These are phyloP conservation scores for Liasis olivaceus DNA, from an alignment of 2,797 vertebrate genomes.

Conservation along the genomic window DNA sequence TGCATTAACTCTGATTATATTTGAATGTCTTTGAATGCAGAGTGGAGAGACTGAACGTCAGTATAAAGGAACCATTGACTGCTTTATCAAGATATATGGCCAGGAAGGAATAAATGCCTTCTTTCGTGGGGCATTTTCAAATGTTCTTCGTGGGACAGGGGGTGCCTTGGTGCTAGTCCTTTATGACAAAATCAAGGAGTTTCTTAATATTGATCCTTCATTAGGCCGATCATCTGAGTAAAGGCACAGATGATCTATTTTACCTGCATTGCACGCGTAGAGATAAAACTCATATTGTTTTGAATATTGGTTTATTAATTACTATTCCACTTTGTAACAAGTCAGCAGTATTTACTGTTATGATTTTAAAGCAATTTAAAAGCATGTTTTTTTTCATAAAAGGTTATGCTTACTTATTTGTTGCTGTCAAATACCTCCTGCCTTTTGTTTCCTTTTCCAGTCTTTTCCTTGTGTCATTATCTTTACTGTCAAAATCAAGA, in stretches of 20 bases:
- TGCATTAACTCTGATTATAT: not conserved
- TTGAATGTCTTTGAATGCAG: conserved; percentile 37
- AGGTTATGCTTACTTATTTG: not conserved
- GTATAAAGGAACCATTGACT: conserved; percentile 60
- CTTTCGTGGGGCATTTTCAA: conserved; percentile 64
- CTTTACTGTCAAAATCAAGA: not conserved
- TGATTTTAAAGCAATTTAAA: not conserved
- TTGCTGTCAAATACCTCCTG: conserved; percentile 1
- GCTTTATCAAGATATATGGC: conserved; percentile 60
- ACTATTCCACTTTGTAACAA: conserved; percentile 42
- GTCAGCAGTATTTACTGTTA: not conserved
- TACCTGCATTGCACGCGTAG: conserved; percentile 13
- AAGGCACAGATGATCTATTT: conserved; percentile 12
- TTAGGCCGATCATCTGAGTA: conserved; percentile 36
- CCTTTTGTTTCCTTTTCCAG: not conserved
- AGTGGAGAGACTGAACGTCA: conserved; percentile 54
- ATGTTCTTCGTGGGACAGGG: conserved; percentile 62
- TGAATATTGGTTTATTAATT: conserved; percentile 45
- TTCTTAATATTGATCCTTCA: conserved; percentile 48
- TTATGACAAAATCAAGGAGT: conserved; percentile 65
- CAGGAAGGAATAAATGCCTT: conserved; percentile 53
- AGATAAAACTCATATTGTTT: conserved; percentile 43
- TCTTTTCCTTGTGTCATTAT: not conserved
- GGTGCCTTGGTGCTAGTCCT: conserved; percentile 66
- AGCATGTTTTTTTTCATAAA: not conserved